Conservation (phyloP, 2,888 invertebrate species). For the Clepsis dumicolana region DNA sequence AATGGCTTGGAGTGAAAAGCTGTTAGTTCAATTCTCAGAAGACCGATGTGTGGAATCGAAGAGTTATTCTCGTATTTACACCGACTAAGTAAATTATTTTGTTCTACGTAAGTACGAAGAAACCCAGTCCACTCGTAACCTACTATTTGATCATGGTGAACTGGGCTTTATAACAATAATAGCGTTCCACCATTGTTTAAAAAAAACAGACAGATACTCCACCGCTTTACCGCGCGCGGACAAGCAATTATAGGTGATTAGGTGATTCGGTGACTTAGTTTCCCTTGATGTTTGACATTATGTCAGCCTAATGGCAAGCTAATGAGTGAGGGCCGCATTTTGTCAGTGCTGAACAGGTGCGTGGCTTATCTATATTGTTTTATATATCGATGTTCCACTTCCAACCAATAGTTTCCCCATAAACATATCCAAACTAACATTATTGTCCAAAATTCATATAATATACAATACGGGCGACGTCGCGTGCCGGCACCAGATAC, state of each 20-base stretch:
- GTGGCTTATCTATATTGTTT: too few species aligned
- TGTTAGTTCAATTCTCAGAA: constrained; percentile 14
- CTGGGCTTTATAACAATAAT: too few species aligned
- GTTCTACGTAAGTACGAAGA: not conserved
- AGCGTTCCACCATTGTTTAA: too few species aligned
- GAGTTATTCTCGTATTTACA: not conserved
- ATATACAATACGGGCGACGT: constrained; percentile 52
- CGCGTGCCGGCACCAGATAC: constrained; percentile 60
- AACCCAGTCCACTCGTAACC: not conserved
- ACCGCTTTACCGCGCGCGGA: too few species aligned
- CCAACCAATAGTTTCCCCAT: constrained; percentile 6
- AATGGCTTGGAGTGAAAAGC: not conserved
- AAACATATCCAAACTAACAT: constrained; percentile 18
- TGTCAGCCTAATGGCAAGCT: too few species aligned
- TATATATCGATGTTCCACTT: not conserved
- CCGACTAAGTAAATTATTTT: not conserved
- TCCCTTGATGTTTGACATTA: too few species aligned
- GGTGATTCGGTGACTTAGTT: too few species aligned
- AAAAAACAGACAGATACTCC: too few species aligned
- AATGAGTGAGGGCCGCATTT: too few species aligned
- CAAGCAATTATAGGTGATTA: too few species aligned
- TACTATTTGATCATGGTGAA: too few species aligned
- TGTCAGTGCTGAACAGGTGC: too few species aligned
- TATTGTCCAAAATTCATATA: constrained; percentile 21
- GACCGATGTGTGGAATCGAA: constrained; percentile 11